A percentile compares a stretch with the other conserved stretches of the same genome.
These are phyloP conservation scores for Actinemys pallida DNA, from an alignment of 2,113 vertebrate genomes.

Conservation along the genomic window DNA sequence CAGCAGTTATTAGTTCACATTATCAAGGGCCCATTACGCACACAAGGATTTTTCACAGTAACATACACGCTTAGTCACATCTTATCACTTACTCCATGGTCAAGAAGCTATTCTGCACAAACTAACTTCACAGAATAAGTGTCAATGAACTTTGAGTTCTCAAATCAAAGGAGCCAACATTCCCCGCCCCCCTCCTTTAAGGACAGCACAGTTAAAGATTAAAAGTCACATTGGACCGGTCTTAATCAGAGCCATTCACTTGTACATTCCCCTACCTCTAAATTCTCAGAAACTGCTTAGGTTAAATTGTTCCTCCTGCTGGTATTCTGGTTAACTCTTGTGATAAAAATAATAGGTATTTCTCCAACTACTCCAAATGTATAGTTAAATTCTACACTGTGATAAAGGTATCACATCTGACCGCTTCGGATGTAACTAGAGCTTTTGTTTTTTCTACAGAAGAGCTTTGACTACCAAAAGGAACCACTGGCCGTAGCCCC, in stretches of 20 bases:
- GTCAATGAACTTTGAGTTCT: not conserved
- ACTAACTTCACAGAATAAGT: not conserved
- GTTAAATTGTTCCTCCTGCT: not conserved
- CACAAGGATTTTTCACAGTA: slow-evolving; percentile 29
- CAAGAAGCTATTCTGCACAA: not conserved
- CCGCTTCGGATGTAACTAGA: not conserved
- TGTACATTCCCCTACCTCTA: not conserved
- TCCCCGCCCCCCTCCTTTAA: not conserved
- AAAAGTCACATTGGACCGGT: not conserved
- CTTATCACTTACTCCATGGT: rapidly evolving
- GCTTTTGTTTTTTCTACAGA: not conserved
- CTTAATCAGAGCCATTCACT: not conserved
- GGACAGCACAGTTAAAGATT: not conserved
- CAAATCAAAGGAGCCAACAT: not conserved
- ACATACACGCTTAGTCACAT: not conserved
- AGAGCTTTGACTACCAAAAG: not conserved
- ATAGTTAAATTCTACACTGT: not conserved
- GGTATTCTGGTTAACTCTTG: not conserved
- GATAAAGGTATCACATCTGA: not conserved
- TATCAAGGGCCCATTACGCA: rapidly evolving
- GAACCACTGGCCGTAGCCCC: not conserved
- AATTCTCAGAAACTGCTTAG: not conserved
- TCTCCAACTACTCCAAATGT: not conserved
- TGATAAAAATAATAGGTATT: not conserved
- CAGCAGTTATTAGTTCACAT: not conserved